These are phyloP conservation scores for Myotis myotis DNA, from an alignment of 2,797 vertebrate genomes.

Conservation along the genomic window DNA sequence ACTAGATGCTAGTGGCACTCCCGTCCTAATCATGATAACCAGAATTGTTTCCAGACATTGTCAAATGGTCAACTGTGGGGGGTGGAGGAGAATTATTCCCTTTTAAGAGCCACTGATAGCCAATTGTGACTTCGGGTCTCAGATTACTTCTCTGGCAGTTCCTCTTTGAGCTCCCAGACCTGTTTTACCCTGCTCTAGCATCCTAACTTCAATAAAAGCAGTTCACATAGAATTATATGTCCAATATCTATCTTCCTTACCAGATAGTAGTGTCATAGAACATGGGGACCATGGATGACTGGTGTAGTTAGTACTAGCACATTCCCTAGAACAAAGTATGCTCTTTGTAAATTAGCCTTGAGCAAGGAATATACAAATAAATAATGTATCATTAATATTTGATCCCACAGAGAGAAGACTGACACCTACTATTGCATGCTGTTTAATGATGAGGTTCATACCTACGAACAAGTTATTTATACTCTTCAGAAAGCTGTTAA, in stretches of 20 bases:
- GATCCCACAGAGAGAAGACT: constrained; percentile 86
- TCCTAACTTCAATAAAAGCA: neutral
- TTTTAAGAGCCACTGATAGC: neutral
- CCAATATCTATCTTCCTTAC: neutral
- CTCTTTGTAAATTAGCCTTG: neutral
- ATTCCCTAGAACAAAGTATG: neutral
- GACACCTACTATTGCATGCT: constrained; percentile 98
- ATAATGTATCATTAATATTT: neutral
- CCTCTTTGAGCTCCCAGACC: neutral
- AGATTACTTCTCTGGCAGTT: neutral
- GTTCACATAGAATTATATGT: neutral
- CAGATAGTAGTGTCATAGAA: neutral
- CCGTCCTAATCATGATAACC: neutral
- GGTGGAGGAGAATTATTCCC: neutral
- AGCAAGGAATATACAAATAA: neutral
- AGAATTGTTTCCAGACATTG: neutral
- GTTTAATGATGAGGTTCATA: constrained; percentile 99
- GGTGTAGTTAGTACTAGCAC: neutral
- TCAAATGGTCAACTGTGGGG: neutral
- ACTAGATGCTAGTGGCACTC: neutral
- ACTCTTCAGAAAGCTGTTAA: constrained; percentile 97
- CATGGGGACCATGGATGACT: neutral
- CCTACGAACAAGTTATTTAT: constrained; percentile 99
- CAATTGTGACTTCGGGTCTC: neutral
- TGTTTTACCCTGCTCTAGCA: neutral